Conservation (phyloP, 2,797 vertebrate genomes). For the Nannoperca obscura region DNA sequence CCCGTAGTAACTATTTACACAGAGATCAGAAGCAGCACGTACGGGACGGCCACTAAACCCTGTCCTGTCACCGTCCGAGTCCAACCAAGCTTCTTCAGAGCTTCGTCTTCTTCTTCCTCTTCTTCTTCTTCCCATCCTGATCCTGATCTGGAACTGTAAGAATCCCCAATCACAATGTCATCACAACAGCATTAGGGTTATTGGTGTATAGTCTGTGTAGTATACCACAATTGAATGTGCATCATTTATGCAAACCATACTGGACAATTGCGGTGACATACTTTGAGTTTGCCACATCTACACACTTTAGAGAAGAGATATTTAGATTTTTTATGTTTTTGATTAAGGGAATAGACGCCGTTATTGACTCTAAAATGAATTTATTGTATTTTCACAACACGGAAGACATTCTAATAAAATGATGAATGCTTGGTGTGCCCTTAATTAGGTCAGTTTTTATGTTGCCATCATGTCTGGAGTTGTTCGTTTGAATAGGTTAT, state of each 20-base stretch:
- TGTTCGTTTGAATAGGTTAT: not conserved
- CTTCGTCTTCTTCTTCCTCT: slow-evolving; percentile 35
- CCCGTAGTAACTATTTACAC: slow-evolving; percentile 84
- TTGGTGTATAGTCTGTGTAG: not conserved
- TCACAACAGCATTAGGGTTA: not conserved
- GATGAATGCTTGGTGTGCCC: not conserved
- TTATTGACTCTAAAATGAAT: no score
- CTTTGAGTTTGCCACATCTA: no score
- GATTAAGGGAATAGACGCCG: no score
- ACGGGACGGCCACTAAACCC: slow-evolving; percentile 80
- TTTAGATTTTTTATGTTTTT: no score
- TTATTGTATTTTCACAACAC: not conserved
- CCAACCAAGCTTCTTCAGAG: slow-evolving; percentile 79
- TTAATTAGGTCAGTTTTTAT: not conserved
- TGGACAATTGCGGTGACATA: no score
- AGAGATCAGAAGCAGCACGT: slow-evolving; percentile 81
- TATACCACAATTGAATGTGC: not conserved
- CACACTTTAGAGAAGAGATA: no score
- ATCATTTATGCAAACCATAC: not conserved
- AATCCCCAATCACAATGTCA: not conserved
- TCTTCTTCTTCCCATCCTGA: slow-evolving; percentile 51
- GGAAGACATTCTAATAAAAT: not conserved
- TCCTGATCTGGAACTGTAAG: slow-evolving; percentile 86
- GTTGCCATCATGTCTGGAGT: not conserved
- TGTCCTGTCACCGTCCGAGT: slow-evolving; percentile 86